A percentile compares a stretch with the other conserved stretches of the same genome.
Evolutionary conservation across 2,888 invertebrate species (phyloP).

Genomic region (Sinohyriopsis cumingii): DNA sequence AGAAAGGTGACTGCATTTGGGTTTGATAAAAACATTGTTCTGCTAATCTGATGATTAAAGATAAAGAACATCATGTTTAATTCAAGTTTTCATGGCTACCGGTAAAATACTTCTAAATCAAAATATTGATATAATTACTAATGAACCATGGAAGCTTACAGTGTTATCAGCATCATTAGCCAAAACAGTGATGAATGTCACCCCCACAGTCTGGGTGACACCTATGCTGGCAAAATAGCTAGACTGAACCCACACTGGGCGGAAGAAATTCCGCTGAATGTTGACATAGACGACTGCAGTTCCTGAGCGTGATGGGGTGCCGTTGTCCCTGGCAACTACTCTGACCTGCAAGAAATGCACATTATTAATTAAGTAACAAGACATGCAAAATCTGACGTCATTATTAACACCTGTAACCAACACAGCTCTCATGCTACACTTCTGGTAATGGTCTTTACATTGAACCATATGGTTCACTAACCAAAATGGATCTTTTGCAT

Average conservation of each 20-base stretch:
- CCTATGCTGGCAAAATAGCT: constrained; percentile 30
- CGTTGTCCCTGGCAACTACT: constrained; percentile 62
- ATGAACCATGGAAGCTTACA: constrained; percentile 19
- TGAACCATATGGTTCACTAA: no score
- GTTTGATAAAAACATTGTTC: background rate
- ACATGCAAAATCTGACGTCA: background rate
- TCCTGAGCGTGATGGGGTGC: constrained; percentile 52
- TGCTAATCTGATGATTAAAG: background rate
- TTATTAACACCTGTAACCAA: background rate
- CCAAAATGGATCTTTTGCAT: background rate
- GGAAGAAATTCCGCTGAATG: constrained; percentile 56
- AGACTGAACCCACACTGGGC: constrained; percentile 34
- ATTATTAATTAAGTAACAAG: background rate
- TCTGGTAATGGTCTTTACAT: background rate
- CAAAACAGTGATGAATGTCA: constrained; percentile 32
- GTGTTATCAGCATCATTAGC: constrained; percentile 48
- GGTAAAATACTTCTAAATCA: no score
- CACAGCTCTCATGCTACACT: background rate
- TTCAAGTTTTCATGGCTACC: no score
- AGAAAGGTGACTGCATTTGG: background rate
- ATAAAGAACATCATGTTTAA: background rate
- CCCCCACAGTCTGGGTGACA: constrained; percentile 41
- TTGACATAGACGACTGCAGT: constrained; percentile 55
- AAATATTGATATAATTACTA: background rate
- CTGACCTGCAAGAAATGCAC: constrained; percentile 46